These are phyloP conservation scores for Xenus cinereus DNA, from an alignment of 2,113 vertebrate genomes.

Conservation along the genomic window DNA sequence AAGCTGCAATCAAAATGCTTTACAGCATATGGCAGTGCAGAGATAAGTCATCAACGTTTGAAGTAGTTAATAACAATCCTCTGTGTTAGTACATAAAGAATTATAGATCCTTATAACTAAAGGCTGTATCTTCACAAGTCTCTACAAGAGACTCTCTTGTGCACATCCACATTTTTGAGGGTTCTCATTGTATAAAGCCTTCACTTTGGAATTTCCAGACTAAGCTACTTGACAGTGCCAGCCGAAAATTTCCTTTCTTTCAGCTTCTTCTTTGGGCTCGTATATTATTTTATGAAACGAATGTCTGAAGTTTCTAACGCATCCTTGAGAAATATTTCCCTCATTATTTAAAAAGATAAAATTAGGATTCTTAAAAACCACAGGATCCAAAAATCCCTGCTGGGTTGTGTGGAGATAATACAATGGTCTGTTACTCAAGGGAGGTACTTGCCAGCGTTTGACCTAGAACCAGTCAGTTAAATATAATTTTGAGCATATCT, in stretches of 20 bases:
- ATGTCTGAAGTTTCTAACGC: neutral
- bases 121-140: neutral
- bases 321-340: neutral
- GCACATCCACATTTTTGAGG: neutral
- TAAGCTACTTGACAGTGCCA: neutral
- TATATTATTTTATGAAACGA: neutral
- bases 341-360: neutral
- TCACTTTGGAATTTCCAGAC: neutral
- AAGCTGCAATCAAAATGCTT: neutral
- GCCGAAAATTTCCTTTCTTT: neutral
- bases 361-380: neutral
- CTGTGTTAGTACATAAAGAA: neutral
- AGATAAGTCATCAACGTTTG: neutral
- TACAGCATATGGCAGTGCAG: neutral
- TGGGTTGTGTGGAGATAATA: neutral
- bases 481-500: neutral
- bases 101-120: neutral
- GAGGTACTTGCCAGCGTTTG: neutral
- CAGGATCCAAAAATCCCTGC: neutral
- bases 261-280: neutral
- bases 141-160: neutral
- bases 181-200: neutral
- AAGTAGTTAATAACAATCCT: neutral
- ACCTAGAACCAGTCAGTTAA: neutral
- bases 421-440: neutral